Evolutionary conservation across 2,888 invertebrate species (phyloP), one percentile per base, ranked within the genome.

Genomic region (Phorcus lineatus): DNA sequence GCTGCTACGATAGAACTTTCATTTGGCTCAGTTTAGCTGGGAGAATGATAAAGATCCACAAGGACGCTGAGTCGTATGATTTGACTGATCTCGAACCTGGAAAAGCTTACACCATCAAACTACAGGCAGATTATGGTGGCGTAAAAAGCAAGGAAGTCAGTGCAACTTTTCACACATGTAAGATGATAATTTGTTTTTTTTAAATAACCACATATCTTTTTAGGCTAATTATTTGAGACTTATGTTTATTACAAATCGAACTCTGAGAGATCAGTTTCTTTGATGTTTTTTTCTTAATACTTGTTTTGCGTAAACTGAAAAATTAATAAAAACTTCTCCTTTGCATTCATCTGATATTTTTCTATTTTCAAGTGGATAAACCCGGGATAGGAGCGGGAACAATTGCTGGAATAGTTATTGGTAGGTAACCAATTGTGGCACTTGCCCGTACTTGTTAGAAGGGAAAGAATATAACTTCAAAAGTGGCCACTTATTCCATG

Each of bases 1-100:
- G 80, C 16, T 83, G 83, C 62, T 80, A 80, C 67, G 22, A n/a
- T 31, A 78, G 83, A 66, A 81, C 79, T 3, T 79, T 22, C 17
- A 31, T 83, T 22, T 79, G 80, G 79, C 78, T 83, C 2, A 74
- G 55, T 22, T 80, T 77, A 11, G 67, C 36, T 22, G 70, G 70
- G 7, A 28, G 7, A 1, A 80, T 77, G 19, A 66, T 24, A 28
- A 57, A 76, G 17, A 77, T 83, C 13, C 78, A 82, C 78, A 79
- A 76, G 55, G 83, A 83, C 66, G 83, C 83, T 11, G 47, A 28
- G n/a, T 19, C 76, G 28, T 81, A 77, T 55, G 57, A 54, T 13
- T 22, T 83, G 54, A 80, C 75, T 13, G 82, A 79, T 16, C 79
- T 83, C 1, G 36, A 36, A 13, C 52, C 80, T 7, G 77, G 52